Evolutionary conservation across 2,888 invertebrate genomes (phyloP).

Genomic region (Tipula vernalis): DNA sequence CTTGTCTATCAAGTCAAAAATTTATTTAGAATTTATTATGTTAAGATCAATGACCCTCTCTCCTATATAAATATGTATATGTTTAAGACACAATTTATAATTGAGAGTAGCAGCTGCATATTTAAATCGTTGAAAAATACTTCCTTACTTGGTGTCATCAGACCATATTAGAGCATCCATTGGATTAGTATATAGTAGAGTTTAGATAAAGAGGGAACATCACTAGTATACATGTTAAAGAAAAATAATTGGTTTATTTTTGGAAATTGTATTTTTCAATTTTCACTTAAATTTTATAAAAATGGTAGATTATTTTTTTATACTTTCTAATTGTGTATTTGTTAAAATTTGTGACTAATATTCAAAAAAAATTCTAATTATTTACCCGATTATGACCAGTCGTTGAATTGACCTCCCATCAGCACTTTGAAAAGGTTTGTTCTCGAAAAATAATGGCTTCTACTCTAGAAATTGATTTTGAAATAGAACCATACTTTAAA

Average conservation of each 20-base stretch:
- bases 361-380: too few relatives aligned
- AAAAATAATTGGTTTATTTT: not conserved
- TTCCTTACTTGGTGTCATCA: not conserved
- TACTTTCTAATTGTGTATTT: not conserved
- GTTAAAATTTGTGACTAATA: too few relatives aligned
- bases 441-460: too few relatives aligned
- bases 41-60: not conserved
- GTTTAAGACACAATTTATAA: not conserved
- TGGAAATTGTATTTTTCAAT: not conserved
- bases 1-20: not conserved
- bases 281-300: not conserved
- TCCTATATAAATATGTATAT: not conserved
- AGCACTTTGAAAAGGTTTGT: too few relatives aligned
- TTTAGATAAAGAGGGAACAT: not conserved
- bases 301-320: not conserved
- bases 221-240: not conserved
- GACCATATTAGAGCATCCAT: not conserved
- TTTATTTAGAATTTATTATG: not conserved
- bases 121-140: not conserved
- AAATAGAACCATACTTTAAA: too few relatives aligned
- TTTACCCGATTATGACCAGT: too few relatives aligned
- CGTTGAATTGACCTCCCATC: too few relatives aligned
- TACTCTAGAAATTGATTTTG: too few relatives aligned
- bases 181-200: not conserved
- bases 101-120: not conserved